Base-by-base conservation (phyloP, 1,140 invertebrate species). In the Dryas iulia region DNA sequence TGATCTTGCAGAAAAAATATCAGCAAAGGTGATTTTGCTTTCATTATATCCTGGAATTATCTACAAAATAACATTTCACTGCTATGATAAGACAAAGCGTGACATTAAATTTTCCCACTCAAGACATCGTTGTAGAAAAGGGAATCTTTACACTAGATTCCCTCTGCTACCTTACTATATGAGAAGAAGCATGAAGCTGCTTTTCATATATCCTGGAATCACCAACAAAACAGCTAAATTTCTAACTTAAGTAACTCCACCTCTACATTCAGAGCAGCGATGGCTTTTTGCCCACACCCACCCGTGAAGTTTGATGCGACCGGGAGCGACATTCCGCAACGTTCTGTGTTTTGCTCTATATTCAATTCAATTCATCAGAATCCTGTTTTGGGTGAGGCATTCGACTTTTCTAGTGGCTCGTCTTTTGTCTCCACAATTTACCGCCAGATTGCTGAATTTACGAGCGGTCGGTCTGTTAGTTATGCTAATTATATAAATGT, bases 271-370 rank as follows among this genome's bases (percentile, higher is more conserved):
- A 18, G 7, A 11, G 1, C 21, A 12, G 10, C 10, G 0, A 3
- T 24, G 18, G 57, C 56, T 84, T 87, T 86, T 87, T 84, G 72
- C 65, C 6, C 21, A 35, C 64, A 70, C 78, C 81, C 83, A 87
- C 85, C 83, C 85, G 82, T 84, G 82, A 86, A 77, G 74, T 79
- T 77, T 69, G 69, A 72, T 76, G 75, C 73, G 73, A 69, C 68
- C 58, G 65, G 56, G 61, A 53, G 69, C 75, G 73, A 79, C 74
- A 79, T 79, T 72, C 73, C 64, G 66, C 57, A 66, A 73, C 75
- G 75, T 72, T 70, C 72, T 73, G 62, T 85, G 81, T 86, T 87
- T 86, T 84, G 78, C 73, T 72, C 70, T 73, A 81, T 83, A 84
- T 81, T 8, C 39, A 47, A 77, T 79, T 78, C 76, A 76, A 84